Base-by-base conservation (phyloP, 2,113 vertebrate genomes). In the Pomatorhinus ruficollis region DNA sequence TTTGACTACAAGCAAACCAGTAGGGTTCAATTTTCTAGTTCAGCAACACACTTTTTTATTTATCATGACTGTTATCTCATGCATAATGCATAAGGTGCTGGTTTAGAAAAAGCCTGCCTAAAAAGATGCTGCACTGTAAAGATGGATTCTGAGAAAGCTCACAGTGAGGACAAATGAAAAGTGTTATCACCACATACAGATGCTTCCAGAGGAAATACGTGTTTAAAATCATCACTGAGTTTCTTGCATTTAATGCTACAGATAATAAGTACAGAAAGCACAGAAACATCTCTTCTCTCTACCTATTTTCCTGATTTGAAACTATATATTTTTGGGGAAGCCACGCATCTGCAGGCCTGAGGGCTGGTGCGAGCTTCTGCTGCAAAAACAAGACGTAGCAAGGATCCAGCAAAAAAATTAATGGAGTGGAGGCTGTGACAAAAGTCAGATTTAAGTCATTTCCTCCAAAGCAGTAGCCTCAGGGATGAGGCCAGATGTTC, bases 21-120 rank as follows among this genome's bases (percentile, higher is more conserved):
- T 27, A 64, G 71, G 31, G 64, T 82, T 92, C 52, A 59, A 53
- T 84, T 94, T 95, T 92, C 89, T 87, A 63, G 44, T 82, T 92
- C 89, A 94, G 77, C 65, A 84, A n/a, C 40, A 68, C 13, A 22
- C 11, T 79, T 84, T 72, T 83, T 83, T 81, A 77, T 91, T 81
- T 87, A 53, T 66, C 13, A 2, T 40, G 30, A 37, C 53, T 87
- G n/a, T 52, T 71, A 44, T 44, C 64, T 44, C 49, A 81, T 61
- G 61, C 79, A 92, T 84, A 69, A 72, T 69, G 40, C 57, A 64
- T 33, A 68, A 66, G 40, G n/a, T 61, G 44, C 24, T 86, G 47
- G 13, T 83, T 74, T 44, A 40, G 37, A 57, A 79, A 77, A 53
- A 25, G 25, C 21, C 30, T 61, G 39, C 59, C 60, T 59, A 37